Percentiles rank a stretch among this genome's conserved stretches.
Evolutionary conservation across 2,888 invertebrate genomes (phyloP).

Genomic region (Ischnus inquisitorius): DNA sequence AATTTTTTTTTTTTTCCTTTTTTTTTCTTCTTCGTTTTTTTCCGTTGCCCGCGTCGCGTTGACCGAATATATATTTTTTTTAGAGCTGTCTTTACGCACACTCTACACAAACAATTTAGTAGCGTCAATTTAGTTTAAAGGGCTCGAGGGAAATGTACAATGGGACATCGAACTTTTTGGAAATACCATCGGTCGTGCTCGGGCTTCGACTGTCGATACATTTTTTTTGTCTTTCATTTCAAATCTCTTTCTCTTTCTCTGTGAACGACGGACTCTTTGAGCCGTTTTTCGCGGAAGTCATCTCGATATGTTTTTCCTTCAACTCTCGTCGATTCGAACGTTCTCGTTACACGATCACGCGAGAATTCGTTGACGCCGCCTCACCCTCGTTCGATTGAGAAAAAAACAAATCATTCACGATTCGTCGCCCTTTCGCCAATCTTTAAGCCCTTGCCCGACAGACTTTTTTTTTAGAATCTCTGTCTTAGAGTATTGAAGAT

Average conservation of each 20-base stretch:
- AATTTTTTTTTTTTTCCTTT: conserved; percentile 27
- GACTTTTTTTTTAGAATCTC: conserved; percentile 71
- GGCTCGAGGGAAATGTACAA: conserved; percentile 66
- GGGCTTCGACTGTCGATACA: conserved; percentile 54
- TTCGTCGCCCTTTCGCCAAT: conserved; percentile 52
- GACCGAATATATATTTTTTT: conserved; percentile 54
- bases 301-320: conserved; percentile 63
- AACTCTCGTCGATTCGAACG: conserved; percentile 17
- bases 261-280: background rate
- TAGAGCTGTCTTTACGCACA: conserved; percentile 4
- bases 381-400: background rate
- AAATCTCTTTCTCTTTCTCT: conserved; percentile 1
- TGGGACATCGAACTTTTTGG: conserved; percentile 72
- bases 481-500: conserved; percentile 83
- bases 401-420: conserved; percentile 28
- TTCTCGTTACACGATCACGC: conserved; percentile 35
- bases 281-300: conserved; percentile 20
- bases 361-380: conserved; percentile 11
- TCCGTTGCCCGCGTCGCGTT: conserved; percentile 71
- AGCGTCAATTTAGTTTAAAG: conserved; percentile 37
- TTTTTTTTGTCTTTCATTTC: background rate
- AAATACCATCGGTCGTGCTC: conserved; percentile 67
- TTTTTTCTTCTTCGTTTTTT: conserved; percentile 51
- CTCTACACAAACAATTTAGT: conserved; percentile 36
- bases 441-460: conserved; percentile 34